These are phyloP conservation scores for Zelostemma sp. DNA, from an alignment of 1,140 invertebrate species.

Conservation along the genomic window DNA sequence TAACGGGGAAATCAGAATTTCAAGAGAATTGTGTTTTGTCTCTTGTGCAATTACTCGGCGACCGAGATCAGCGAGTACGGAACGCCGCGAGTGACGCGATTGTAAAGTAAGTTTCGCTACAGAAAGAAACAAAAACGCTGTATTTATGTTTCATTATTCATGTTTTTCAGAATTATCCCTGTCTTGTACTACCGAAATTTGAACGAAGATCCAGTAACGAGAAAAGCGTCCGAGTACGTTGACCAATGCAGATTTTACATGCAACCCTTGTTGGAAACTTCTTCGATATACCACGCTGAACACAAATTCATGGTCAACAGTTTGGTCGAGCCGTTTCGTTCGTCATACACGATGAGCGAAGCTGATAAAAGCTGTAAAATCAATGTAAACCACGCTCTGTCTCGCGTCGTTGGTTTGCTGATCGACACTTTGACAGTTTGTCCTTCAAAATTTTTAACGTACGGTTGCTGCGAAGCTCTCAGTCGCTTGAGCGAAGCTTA, in stretches of 20 bases:
- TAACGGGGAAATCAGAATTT: conserved; percentile 66
- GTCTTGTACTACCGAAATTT: conserved; percentile 63
- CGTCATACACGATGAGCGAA: conserved; percentile 31
- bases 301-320: conserved; percentile 55
- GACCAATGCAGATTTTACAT: conserved; percentile 54
- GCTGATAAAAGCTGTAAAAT: conserved; percentile 30
- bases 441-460: conserved; percentile 63
- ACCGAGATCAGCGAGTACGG: conserved; percentile 84
- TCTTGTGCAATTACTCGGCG: conserved; percentile 76
- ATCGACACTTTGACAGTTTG: conserved; percentile 56
- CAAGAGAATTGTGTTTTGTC: conserved; percentile 77
- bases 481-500: conserved; percentile 68
- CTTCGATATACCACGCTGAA: conserved; percentile 42
- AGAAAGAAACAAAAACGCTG: too few species aligned
- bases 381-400: conserved; percentile 50
- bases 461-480: conserved; percentile 72
- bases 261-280: conserved; percentile 51
- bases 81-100: conserved; percentile 78
- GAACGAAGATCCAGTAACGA: conserved; percentile 66
- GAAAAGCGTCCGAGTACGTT: conserved; percentile 61
- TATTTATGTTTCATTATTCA: too few species aligned
- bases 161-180: conserved; percentile 68
- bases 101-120: conserved; percentile 77
- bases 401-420: conserved; percentile 50
- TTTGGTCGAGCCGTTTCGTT: conserved; percentile 51